These are phyloP conservation scores for Ips nitidus DNA, from an alignment of 1,140 invertebrate genomes.

Conservation along the genomic window DNA sequence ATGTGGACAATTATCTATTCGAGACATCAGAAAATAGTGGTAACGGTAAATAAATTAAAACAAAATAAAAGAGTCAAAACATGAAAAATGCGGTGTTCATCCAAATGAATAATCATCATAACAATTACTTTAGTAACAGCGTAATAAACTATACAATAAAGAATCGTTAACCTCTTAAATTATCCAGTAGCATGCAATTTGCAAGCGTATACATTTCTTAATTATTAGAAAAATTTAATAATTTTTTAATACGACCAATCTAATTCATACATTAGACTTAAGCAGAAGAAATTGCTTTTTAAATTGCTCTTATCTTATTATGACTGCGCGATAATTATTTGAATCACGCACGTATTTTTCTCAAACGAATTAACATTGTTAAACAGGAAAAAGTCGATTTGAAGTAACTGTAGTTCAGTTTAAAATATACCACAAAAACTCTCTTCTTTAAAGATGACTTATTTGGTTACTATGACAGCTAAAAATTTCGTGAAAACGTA, in stretches of 20 bases:
- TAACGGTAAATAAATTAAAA: slow-evolving; percentile 12
- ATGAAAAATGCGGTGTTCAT: slow-evolving; percentile 11
- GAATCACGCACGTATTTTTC: slow-evolving; percentile 2
- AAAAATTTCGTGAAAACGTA: too few species aligned
- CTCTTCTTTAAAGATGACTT: too few species aligned
- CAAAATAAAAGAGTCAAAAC: slow-evolving; percentile 12
- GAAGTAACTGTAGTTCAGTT: too few species aligned
- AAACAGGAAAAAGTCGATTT: too few species aligned
- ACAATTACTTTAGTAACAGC: slow-evolving; percentile 9
- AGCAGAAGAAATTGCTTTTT: slow-evolving; percentile 14
- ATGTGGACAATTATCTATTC: too few species aligned
- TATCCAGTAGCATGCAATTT: slow-evolving; percentile 20
- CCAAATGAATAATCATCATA: slow-evolving; percentile 12
- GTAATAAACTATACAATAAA: slow-evolving; percentile 6
- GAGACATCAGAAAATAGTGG: too few species aligned
- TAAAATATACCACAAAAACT: too few species aligned
- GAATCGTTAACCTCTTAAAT: slow-evolving; percentile 19
- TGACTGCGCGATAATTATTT: not conserved
- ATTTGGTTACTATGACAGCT: too few species aligned
- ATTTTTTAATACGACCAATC: slow-evolving; percentile 6
- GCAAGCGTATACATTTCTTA: slow-evolving; percentile 8
- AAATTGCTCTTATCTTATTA: slow-evolving; percentile 3
- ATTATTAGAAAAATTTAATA: slow-evolving; percentile 5
- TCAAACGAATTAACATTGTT: too few species aligned
- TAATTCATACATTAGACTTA: slow-evolving; percentile 11